Base-by-base conservation (phyloP, 2,888 invertebrate species). In the Epirrhoe alternata region DNA sequence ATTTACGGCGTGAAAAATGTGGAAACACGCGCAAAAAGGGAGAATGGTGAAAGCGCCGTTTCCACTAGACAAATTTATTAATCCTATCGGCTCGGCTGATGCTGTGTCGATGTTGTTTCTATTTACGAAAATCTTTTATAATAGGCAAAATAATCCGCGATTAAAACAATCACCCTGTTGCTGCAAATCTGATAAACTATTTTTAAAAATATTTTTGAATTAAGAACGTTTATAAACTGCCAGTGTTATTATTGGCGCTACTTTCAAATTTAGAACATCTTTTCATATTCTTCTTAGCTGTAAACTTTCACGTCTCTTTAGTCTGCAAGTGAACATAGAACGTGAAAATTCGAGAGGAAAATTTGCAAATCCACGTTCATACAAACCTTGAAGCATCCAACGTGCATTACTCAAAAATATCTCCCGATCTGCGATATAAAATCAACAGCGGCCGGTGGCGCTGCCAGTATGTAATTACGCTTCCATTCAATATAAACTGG, bases 1-100 rank as follows among this genome's bases (percentile, higher is more conserved):
- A 94, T 94, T 93, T 93, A 93, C 90, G 73, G 86, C 89, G 86
- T 90, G 93, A 93, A 94, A 94, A 93, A 93, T 93, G 93, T 92
- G 91, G 88, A 92, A 92, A 91, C 90, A 92, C 90, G 89, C 90
- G 88, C 87, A 90, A 86, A 90, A 90, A 89, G 87, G 86, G 86
- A 86, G 80, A 82, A 85, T 81, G 88, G 88, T 88, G 90, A 90
- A 91, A 91, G 88, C 92, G 87, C 86, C 84, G 80, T 88, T 90
- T 88, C 86, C 88, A 87, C 89, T 86, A 87, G 87, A 91, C 92
- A 88, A 90, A 92, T 92, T 90, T 91, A 92, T 92, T 92, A 92
- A 92, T 89, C 87, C 88, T 87, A 89, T 87, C 86, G 87, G 84
- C 77, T 70, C 75, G 80, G 80, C 74, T 78, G 81, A 73, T 82